Evolutionary conservation across 2,797 vertebrate genomes (phyloP).

Genomic region (Enteromius paludinosus): DNA sequence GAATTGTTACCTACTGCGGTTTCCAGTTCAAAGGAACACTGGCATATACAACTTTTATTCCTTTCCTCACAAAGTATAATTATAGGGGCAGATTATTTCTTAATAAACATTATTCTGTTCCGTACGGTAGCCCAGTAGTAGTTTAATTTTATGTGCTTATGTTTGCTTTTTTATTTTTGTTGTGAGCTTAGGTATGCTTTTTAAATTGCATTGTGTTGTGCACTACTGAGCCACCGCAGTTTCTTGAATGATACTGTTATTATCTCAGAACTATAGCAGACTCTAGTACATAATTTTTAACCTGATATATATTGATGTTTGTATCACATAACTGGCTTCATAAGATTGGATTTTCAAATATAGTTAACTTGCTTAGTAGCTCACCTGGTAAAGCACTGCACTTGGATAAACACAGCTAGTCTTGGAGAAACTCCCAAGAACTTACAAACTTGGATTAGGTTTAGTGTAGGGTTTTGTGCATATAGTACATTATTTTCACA

Average conservation of each 20-base stretch:
- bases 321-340: background rate
- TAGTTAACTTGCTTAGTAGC: background rate
- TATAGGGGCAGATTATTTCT: background rate
- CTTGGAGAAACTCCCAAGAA: background rate
- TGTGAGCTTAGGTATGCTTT: too few species aligned
- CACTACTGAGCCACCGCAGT: too few species aligned
- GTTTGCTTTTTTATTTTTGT: too few species aligned
- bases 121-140: too few species aligned
- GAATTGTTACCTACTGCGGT: background rate
- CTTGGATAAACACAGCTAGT: background rate
- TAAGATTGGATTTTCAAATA: background rate
- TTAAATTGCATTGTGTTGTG: too few species aligned
- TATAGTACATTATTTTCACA: background rate
- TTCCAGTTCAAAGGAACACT: background rate
- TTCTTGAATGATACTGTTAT: background rate
- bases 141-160: too few species aligned
- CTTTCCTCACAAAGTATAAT: background rate
- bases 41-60: too few species aligned
- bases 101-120: background rate
- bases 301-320: background rate
- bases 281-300: background rate
- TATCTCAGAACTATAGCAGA: background rate
- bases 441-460: too few species aligned
- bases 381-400: background rate
- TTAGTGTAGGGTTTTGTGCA: background rate